A percentile compares a stretch with the other conserved stretches of the same genome.
phyloP scores from a whole-genome alignment of 2,113 vertebrate species.

The Nyctibius bracteatus region DNA sequence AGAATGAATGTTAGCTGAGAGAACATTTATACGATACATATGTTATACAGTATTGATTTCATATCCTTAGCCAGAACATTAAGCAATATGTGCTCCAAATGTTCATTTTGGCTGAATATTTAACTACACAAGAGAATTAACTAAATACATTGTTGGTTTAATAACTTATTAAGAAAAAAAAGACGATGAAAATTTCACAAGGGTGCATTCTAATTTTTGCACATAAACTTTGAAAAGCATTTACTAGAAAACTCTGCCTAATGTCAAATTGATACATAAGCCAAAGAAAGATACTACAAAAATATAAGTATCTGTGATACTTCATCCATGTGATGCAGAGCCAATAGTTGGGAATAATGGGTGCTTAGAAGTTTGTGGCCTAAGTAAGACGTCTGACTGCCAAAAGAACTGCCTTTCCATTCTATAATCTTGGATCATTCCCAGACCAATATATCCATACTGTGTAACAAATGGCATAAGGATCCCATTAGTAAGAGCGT shows the following conservation, averaged over 20 bases:
- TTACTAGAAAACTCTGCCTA: not conserved
- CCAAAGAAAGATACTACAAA: not conserved
- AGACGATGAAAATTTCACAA: not conserved
- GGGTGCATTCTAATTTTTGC: not conserved
- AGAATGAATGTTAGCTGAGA: not conserved
- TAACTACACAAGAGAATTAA: not conserved
- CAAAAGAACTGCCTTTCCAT: not conserved
- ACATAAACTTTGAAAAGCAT: not conserved
- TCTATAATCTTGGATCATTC: not conserved
- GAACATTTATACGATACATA: not conserved
- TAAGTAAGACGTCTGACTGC: not conserved
- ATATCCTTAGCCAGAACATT: not conserved
- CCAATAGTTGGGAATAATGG: not conserved
- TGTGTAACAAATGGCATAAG: not conserved
- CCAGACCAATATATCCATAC: not conserved
- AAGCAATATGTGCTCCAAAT: not conserved
- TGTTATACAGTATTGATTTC: constrained; percentile 14
- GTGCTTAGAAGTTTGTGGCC: not conserved
- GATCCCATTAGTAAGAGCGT: not conserved
- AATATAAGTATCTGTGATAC: not conserved
- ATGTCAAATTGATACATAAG: not conserved
- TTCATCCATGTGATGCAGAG: not conserved
- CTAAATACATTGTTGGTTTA: not conserved
- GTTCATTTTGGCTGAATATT: constrained; percentile 4
- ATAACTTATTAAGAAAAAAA: constrained; percentile 1